These are phyloP conservation scores for Crocuta crocuta DNA, from an alignment of 2,113 vertebrate species.

Conservation along the genomic window DNA sequence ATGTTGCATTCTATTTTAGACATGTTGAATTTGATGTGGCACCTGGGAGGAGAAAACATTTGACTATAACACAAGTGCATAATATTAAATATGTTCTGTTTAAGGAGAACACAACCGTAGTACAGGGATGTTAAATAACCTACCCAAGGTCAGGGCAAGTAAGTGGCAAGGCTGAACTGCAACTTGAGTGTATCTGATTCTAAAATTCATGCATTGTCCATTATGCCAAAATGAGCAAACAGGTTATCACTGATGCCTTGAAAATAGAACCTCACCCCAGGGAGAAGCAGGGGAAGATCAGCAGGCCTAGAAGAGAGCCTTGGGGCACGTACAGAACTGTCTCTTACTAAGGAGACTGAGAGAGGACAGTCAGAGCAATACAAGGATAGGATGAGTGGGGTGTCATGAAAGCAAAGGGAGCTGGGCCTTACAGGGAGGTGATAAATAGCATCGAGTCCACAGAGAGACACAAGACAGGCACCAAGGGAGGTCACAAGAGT, in stretches of 20 bases:
- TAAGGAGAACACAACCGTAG: not conserved
- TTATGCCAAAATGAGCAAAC: not conserved
- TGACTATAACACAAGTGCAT: not conserved
- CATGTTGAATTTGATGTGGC: not conserved
- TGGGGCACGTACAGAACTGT: not conserved
- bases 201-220: not conserved
- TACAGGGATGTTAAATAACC: not conserved
- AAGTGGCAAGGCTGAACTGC: not conserved
- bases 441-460: not conserved
- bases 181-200: not conserved
- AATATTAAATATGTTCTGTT: not conserved
- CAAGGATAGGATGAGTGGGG: not conserved
- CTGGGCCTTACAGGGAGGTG: not conserved
- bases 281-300: not conserved
- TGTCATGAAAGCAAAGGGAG: not conserved
- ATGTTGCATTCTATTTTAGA: not conserved
- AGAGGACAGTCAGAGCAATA: not conserved
- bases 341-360: not conserved
- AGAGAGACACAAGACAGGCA: not conserved
- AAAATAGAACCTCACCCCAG: not conserved
- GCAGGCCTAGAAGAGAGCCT: not conserved
- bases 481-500: not conserved
- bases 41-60: not conserved
- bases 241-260: not conserved
- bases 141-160: not conserved